phyloP scores from a whole-genome alignment of 1,140 invertebrate species.

The Pemphigus obesinymphae region DNA sequence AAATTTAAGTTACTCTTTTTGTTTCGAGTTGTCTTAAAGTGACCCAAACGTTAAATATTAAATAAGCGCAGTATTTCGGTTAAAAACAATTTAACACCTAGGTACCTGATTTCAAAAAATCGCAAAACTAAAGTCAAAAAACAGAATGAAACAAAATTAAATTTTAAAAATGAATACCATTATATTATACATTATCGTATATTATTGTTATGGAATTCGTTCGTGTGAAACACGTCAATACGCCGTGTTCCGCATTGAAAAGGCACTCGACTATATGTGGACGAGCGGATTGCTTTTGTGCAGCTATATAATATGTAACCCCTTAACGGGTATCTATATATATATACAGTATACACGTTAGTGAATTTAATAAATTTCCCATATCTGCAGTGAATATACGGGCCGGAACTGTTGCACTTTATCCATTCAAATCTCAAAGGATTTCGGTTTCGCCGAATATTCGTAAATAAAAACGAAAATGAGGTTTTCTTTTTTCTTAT shows the following conservation, averaged over 20 bases:
- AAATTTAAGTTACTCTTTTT: too few species aligned
- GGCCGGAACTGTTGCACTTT: constrained; percentile 24
- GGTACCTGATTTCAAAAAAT: too few species aligned
- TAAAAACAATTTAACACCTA: too few species aligned
- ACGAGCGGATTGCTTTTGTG: too few species aligned
- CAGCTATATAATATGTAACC: neutral
- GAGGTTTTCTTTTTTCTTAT: neutral
- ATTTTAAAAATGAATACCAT: too few species aligned
- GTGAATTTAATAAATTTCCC: constrained; percentile 20
- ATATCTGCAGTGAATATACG: too few species aligned
- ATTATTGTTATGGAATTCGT: neutral
- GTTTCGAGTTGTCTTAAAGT: too few species aligned
- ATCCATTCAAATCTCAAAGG: constrained; percentile 30
- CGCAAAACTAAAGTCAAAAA: too few species aligned
- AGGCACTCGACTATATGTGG: too few species aligned
- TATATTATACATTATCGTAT: neutral
- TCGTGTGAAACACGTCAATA: neutral
- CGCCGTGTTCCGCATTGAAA: neutral
- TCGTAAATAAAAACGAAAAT: constrained; percentile 33
- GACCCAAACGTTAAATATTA: too few species aligned
- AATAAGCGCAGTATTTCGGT: too few species aligned
- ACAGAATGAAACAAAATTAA: too few species aligned
- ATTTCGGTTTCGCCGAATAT: constrained; percentile 25
- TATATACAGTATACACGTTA: neutral
- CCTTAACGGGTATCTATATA: neutral